Conservation (phyloP, 2,888 invertebrate genomes). For the Prenolepis imparis region DNA sequence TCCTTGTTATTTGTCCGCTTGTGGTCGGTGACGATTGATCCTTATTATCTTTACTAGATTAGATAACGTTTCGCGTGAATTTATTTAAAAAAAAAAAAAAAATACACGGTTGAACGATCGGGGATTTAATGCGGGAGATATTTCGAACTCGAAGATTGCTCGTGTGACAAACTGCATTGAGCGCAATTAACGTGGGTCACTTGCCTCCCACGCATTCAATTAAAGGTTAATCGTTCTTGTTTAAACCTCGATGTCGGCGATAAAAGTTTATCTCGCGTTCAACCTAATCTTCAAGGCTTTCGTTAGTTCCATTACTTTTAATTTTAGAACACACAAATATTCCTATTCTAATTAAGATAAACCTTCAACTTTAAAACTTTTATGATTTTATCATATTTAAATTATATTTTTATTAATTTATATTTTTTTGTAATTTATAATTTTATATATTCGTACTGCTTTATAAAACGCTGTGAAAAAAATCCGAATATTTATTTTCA, state of each 20-base stretch:
- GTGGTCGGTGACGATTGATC: not conserved
- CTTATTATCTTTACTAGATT: not conserved
- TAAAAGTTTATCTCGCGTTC: constrained; percentile 29
- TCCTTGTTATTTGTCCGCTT: not conserved
- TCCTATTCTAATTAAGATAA: not conserved
- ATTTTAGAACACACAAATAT: constrained; percentile 5
- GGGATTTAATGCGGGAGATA: not conserved
- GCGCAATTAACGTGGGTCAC: constrained; percentile 32
- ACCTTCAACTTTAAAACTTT: not conserved
- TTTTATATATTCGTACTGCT: not conserved
- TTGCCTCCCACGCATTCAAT: constrained; percentile 27
- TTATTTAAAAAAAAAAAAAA: not conserved
- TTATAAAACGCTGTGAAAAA: not conserved
- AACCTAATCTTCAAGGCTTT: not conserved
- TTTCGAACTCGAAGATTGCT: not conserved
- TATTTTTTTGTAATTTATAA: not conserved
- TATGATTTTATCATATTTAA: not conserved
- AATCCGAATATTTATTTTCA: not conserved
- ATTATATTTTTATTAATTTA: not conserved
- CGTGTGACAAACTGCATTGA: constrained; percentile 32
- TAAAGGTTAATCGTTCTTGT: constrained; percentile 25
- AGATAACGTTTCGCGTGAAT: constrained; percentile 7
- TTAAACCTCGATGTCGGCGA: not conserved
- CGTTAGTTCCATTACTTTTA: not conserved
- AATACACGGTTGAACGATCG: not conserved